Conservation (phyloP, 2,888 invertebrate genomes). For the Cepaea hortensis region DNA sequence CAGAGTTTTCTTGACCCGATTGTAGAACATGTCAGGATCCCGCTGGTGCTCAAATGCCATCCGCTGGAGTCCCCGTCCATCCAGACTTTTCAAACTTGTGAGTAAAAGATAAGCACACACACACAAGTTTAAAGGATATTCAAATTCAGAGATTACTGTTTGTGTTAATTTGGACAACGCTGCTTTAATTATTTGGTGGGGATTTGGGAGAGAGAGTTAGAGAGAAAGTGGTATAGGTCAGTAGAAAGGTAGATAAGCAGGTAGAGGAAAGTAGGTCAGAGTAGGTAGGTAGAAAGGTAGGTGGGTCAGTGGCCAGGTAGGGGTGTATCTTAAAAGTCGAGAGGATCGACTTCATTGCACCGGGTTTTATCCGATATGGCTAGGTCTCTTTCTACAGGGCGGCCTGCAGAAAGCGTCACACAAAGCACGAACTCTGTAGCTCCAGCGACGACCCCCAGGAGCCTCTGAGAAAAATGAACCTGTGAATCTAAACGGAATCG, state of each 20-base stretch:
- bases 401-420: too few relatives aligned
- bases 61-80: slow-evolving; percentile 36
- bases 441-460: too few relatives aligned
- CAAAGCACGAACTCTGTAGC: too few relatives aligned
- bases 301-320: too few relatives aligned
- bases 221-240: not conserved
- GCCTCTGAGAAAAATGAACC: too few relatives aligned
- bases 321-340: too few relatives aligned
- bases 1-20: slow-evolving; percentile 36
- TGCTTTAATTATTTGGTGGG: not conserved
- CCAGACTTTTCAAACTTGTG: slow-evolving; percentile 32
- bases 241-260: not conserved
- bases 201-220: not conserved
- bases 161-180: not conserved
- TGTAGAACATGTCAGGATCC: slow-evolving; percentile 40
- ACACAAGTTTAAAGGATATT: not conserved
- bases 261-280: too few relatives aligned
- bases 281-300: too few relatives aligned
- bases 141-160: not conserved
- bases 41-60: slow-evolving; percentile 45
- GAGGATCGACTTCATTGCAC: too few relatives aligned
- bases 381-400: too few relatives aligned
- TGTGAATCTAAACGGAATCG: too few relatives aligned
- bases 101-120: not conserved
- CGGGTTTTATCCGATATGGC: too few relatives aligned